Base-by-base conservation (phyloP, 2,888 invertebrate genomes). In the Glaucopsyche alexis region DNA sequence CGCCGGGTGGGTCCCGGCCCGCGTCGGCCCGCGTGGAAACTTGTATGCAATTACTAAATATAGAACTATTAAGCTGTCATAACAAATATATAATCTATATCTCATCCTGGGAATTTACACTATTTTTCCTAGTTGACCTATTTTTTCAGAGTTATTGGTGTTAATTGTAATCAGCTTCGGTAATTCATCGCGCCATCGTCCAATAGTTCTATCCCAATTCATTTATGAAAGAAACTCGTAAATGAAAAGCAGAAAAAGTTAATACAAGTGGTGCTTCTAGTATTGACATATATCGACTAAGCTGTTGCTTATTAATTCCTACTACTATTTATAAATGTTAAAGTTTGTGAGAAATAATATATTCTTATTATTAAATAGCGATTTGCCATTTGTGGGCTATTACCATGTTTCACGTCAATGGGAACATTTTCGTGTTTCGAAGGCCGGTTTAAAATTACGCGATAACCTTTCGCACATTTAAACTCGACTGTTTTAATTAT, bases 1-100 rank as follows among this genome's bases (percentile, higher is more conserved):
- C 87, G 81, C 80, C 87, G 87, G 88, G 86, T 88, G 88, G 85
- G 85, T 84, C 87, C 87, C 87, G 84, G 76, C 79, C 75, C 77
- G 83, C 82, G 81, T 80, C 87, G 84, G 76, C 79, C 75, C 77
- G 83, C 82, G 81, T 80, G 81, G 81, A 81, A 77, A 79, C 82
- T 85, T 88, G 85, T 86, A 83, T 81, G 84, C 84, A 87, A 87
- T 85, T 80, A 85, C 86, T 88, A 89, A 84, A 84, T 84, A 85
- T 89, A 87, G 87, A 86, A 83, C 77, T 77, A 78, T 80, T 80
- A 80, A 74, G 75, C 74, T 77, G 76, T 73, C 74, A 74, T 73
- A 74, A 73, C 71, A 73, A 73, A 73, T 71, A 73, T 42, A 66
- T 16, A 19, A 64, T 47, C 8, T 45, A 19, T 9, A 29, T 71